Evolutionary conservation across 2,797 vertebrate species (phyloP).

Genomic region (Leptoclinus maculatus): DNA sequence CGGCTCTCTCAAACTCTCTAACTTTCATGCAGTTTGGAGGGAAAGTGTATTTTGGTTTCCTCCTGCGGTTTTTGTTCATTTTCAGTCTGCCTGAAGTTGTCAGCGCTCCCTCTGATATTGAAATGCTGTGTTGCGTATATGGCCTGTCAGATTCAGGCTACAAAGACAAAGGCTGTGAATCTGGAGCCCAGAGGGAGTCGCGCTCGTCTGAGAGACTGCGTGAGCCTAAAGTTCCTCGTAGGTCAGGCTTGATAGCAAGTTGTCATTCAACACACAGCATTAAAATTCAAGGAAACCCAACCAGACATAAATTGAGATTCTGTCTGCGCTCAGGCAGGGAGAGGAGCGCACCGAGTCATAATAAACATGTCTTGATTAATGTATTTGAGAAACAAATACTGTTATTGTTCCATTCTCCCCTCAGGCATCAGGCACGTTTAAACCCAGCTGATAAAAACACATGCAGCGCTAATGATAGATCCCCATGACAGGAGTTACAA

Average conservation of each 20-base stretch:
- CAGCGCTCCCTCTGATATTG: conserved; percentile 56
- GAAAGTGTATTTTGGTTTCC: conserved; percentile 54
- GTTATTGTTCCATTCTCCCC: conserved; percentile 61
- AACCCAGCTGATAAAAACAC: conserved; percentile 71
- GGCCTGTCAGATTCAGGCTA: conserved; percentile 60
- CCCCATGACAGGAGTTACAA: conserved; percentile 71
- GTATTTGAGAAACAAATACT: conserved; percentile 73
- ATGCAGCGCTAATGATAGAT: conserved; percentile 75
- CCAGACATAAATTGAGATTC: conserved; percentile 47
- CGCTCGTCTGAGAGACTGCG: conserved; percentile 47
- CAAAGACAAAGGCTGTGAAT: conserved; percentile 59
- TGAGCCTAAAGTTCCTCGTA: conserved; percentile 53
- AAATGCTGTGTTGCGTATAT: conserved; percentile 56
- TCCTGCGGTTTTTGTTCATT: conserved; percentile 44
- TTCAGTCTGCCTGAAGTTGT: conserved; percentile 58
- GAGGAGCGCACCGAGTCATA: conserved; percentile 57
- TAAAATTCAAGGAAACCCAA: conserved; percentile 51
- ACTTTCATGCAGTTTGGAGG: conserved; percentile 46
- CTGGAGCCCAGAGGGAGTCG: conserved; percentile 51
- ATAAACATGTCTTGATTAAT: conserved; percentile 72
- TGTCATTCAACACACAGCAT: conserved; percentile 61
- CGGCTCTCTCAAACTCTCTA: conserved; percentile 45
- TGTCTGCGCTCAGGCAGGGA: conserved; percentile 30
- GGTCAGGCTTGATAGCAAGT: conserved; percentile 70
- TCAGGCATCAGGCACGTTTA: conserved; percentile 52